A percentile compares a stretch with the other conserved stretches of the same genome.
These are phyloP conservation scores for Oriolus oriolus DNA, from an alignment of 2,113 vertebrate species.

Conservation along the genomic window DNA sequence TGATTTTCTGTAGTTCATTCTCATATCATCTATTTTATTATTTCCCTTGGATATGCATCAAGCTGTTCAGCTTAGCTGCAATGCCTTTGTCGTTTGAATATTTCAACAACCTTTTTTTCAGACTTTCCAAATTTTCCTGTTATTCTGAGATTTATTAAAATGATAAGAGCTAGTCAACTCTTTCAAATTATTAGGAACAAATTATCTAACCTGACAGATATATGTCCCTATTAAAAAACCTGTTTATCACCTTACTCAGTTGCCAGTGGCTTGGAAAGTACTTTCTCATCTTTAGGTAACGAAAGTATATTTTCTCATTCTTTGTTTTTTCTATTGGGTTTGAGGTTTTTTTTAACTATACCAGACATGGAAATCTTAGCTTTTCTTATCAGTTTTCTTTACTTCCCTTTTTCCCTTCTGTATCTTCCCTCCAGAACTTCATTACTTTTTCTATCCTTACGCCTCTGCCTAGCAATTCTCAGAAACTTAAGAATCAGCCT, in stretches of 20 bases:
- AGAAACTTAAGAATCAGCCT: not conserved
- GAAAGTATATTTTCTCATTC: not conserved
- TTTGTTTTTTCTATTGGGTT: not conserved
- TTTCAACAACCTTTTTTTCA: not conserved
- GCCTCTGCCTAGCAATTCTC: not conserved
- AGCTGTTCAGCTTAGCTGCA: not conserved
- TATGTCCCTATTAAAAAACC: not conserved
- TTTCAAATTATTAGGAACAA: not conserved
- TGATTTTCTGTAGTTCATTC: not conserved
- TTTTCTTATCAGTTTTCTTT: not conserved
- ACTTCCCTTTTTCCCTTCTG: not conserved
- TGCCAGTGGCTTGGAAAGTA: not conserved
- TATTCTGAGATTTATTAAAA: not conserved
- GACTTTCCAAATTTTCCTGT: not conserved
- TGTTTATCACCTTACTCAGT: not conserved
- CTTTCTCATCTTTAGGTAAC: not conserved
- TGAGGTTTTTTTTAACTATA: not conserved
- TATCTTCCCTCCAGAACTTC: not conserved
- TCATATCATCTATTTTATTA: not conserved
- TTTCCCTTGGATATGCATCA: not conserved
- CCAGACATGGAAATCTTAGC: not conserved
- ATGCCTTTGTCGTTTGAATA: not conserved
- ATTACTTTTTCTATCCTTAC: not conserved
- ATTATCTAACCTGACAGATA: not conserved
- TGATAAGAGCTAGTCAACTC: not conserved